Evolutionary conservation across 2,797 vertebrate genomes (phyloP).

Genomic region (Brachyrhaphis roseni): DNA sequence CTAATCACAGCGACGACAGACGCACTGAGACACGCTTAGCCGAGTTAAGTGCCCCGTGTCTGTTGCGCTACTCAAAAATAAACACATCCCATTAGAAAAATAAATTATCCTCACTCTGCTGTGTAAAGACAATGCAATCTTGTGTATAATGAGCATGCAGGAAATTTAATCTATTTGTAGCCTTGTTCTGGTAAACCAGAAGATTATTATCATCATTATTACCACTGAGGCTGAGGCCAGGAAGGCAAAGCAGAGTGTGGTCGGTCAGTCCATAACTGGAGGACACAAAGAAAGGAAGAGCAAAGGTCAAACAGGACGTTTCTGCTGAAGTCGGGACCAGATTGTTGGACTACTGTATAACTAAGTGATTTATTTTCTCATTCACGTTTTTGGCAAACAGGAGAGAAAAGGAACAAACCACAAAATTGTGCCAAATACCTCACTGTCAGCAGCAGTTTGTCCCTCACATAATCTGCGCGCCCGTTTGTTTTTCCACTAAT

Average conservation of each 20-base stretch:
- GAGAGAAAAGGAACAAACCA: constrained; percentile 2
- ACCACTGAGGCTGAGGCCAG: constrained; percentile 26
- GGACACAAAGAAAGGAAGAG: constrained; percentile 26
- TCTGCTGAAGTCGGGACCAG: constrained; percentile 20
- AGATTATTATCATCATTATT: constrained; percentile 34
- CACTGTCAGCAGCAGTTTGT: not conserved
- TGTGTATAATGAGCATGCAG: constrained; percentile 52
- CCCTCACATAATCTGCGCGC: constrained; percentile 3
- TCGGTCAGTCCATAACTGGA: constrained; percentile 33
- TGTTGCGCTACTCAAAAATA: constrained; percentile 71
- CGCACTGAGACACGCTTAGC: constrained; percentile 35
- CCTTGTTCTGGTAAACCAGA: constrained; percentile 31
- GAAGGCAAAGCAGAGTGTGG: constrained; percentile 47
- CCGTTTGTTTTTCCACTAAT: constrained; percentile 3
- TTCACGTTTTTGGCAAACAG: not conserved
- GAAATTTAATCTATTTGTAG: constrained; percentile 56
- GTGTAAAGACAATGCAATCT: constrained; percentile 63
- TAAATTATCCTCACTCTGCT: constrained; percentile 56
- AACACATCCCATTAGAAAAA: constrained; percentile 72
- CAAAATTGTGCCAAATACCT: not conserved
- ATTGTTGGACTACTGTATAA: constrained; percentile 8
- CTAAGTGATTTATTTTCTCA: constrained; percentile 16
- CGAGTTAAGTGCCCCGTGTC: constrained; percentile 54
- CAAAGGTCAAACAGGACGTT: constrained; percentile 37
- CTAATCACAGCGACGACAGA: constrained; percentile 61